Percentiles rank a stretch among this genome's conserved stretches.
phyloP scores from a whole-genome alignment of 1,140 invertebrate genomes.

The Apolygus lucorum region DNA sequence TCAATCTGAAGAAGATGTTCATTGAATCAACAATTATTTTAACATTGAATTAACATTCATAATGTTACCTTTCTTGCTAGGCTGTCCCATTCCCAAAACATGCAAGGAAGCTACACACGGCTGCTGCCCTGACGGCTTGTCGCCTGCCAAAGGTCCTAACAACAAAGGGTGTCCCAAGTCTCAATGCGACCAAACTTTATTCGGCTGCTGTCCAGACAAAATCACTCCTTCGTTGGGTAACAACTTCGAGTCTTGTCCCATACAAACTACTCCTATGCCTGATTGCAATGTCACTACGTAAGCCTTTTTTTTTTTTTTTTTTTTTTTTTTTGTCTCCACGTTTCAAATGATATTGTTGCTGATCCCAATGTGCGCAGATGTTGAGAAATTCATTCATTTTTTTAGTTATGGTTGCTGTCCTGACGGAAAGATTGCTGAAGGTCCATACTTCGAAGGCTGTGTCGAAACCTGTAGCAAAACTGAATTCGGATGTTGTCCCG shows the following conservation, averaged over 20 bases:
- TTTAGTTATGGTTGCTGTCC: constrained; percentile 55
- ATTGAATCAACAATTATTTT: too few species aligned
- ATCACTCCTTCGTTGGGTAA: constrained; percentile 69
- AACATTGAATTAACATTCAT: not conserved
- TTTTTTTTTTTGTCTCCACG: too few species aligned
- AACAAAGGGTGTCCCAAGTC: constrained; percentile 65
- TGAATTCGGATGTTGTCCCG: constrained; percentile 77
- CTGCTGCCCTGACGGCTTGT: constrained; percentile 83
- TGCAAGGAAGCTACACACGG: constrained; percentile 74
- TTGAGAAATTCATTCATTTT: not conserved
- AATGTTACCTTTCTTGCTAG: constrained; percentile 34
- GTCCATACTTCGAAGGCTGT: constrained; percentile 52
- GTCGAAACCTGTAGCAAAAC: constrained; percentile 62
- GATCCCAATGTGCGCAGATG: too few species aligned
- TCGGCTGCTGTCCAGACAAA: constrained; percentile 78
- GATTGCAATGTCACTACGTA: constrained; percentile 54
- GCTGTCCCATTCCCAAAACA: constrained; percentile 60
- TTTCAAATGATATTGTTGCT: too few species aligned
- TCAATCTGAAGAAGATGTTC: too few species aligned
- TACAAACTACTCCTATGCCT: constrained; percentile 45
- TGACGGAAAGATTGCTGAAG: constrained; percentile 53
- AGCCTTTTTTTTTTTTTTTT: too few species aligned
- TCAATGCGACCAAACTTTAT: constrained; percentile 65
- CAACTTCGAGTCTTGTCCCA: constrained; percentile 69
- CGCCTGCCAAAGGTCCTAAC: constrained; percentile 62